Evolutionary conservation across 2,888 invertebrate genomes (phyloP).

Genomic region (Eupithecia insigniata): DNA sequence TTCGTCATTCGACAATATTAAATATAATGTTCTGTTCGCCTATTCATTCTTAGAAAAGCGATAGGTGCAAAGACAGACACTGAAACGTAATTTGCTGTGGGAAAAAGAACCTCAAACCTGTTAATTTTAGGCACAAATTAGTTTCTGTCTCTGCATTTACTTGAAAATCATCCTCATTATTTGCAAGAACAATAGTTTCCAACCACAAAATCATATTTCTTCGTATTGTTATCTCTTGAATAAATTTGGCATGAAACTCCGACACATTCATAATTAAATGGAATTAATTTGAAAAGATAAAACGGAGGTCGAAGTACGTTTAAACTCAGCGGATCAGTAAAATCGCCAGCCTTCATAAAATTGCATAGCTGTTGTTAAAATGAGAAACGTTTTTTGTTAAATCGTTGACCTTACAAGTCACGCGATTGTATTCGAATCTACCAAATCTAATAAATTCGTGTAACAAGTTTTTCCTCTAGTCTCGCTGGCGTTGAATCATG

Average conservation of each 20-base stretch:
- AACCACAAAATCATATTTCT: conserved; percentile 20
- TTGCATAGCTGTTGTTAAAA: conserved; percentile 8
- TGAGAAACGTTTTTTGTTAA: conserved; percentile 12
- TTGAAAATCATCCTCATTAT: not conserved
- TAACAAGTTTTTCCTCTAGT: not conserved
- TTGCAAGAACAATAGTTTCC: conserved; percentile 7
- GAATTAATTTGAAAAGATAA: conserved; percentile 27
- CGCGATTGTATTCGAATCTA: conserved; percentile 9
- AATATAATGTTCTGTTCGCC: not conserved
- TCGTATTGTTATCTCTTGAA: conserved; percentile 32
- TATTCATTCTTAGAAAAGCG: not conserved
- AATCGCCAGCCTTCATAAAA: conserved; percentile 16
- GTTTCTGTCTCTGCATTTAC: not conserved
- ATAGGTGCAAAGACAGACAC: not conserved
- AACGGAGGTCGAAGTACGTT: conserved; percentile 26
- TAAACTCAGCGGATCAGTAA: conserved; percentile 14
- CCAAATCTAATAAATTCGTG: conserved; percentile 12
- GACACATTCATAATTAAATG: conserved; percentile 25
- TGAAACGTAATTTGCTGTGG: not conserved
- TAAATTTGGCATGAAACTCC: conserved; percentile 30
- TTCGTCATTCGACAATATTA: not conserved
- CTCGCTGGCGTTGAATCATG: not conserved
- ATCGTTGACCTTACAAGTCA: conserved; percentile 13
- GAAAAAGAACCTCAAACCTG: not conserved
- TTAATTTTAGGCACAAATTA: not conserved